Conservation (phyloP, 2,797 vertebrate species). For the Craterocephalus amniculus region DNA sequence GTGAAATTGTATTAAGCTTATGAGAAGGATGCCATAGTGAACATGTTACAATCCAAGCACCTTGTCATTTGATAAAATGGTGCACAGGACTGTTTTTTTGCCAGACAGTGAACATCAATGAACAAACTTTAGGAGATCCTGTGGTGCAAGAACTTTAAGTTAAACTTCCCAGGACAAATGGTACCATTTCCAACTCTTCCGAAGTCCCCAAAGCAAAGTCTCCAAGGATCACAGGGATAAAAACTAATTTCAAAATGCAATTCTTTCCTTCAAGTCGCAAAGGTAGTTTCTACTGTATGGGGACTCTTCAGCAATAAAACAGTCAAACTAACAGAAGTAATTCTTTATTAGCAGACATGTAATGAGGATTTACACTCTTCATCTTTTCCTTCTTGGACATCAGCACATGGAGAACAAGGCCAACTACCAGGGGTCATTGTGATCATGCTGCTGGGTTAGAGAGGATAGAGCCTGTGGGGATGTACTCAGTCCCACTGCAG, state of each 20-base stretch:
- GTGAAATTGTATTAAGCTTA: background rate
- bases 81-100: background rate
- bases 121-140: conserved; percentile 16
- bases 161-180: conserved; percentile 44
- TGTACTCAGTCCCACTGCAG: conserved; percentile 13
- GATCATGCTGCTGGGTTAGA: conserved; percentile 24
- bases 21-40: background rate
- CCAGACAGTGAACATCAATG: background rate
- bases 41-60: background rate
- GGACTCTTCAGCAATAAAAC: conserved; percentile 73
- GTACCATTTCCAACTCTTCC: conserved; percentile 49
- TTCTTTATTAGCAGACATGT: conserved; percentile 81
- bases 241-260: conserved; percentile 81
- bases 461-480: conserved; percentile 20
- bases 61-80: background rate
- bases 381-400: conserved; percentile 53
- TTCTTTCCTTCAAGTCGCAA: conserved; percentile 73
- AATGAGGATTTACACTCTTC: conserved; percentile 79
- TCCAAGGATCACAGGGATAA: conserved; percentile 63
- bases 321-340: conserved; percentile 61
- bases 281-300: conserved; percentile 64
- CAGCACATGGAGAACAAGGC: conserved; percentile 33
- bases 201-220: conserved; percentile 54
- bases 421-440: conserved; percentile 25
- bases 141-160: conserved; percentile 42